Percentiles rank a stretch among this genome's conserved stretches.
phyloP scores from a whole-genome alignment of 2,113 vertebrate genomes.

The Agapornis roseicollis region DNA sequence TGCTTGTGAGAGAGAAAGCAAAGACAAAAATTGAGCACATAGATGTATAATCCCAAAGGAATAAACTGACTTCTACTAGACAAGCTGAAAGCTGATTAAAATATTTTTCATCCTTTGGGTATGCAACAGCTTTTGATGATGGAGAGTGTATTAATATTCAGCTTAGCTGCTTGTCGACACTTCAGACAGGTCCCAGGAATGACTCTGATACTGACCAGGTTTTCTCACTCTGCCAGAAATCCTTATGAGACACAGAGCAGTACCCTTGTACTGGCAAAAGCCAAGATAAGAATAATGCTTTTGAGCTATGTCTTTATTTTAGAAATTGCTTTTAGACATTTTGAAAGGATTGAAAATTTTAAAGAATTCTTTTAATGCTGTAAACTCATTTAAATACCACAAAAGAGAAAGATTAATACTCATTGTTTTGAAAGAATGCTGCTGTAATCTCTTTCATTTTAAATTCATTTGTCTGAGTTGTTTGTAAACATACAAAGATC shows the following conservation, averaged over 20 bases:
- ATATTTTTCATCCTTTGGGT: slow-evolving; percentile 81
- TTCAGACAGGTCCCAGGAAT: slow-evolving; percentile 77
- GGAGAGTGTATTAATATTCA: slow-evolving; percentile 80
- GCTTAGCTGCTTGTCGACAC: slow-evolving; percentile 75
- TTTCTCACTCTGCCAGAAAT: slow-evolving; percentile 72
- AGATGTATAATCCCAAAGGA: slow-evolving; percentile 69
- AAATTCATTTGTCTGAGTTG: neutral
- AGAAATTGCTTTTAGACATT: slow-evolving; percentile 38
- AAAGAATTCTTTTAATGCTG: slow-evolving; percentile 29
- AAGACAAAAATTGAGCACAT: slow-evolving; percentile 67
- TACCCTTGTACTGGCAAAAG: slow-evolving; percentile 40
- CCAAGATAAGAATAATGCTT: slow-evolving; percentile 55
- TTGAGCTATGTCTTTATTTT: slow-evolving; percentile 43
- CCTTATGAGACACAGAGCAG: slow-evolving; percentile 65
- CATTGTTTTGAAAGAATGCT: neutral
- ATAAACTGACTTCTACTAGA: slow-evolving; percentile 73
- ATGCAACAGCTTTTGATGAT: slow-evolving; percentile 82
- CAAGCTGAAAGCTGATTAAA: slow-evolving; percentile 81
- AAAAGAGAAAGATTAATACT: slow-evolving; percentile 9
- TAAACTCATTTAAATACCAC: slow-evolving; percentile 16
- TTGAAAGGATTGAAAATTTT: slow-evolving; percentile 10
- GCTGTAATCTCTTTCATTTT: neutral
- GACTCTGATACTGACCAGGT: slow-evolving; percentile 76
- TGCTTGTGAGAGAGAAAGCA: rapidly evolving
- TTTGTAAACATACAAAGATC: neutral